Base-by-base conservation (phyloP, 2,113 vertebrate genomes). In the Bubalus kerabau region DNA sequence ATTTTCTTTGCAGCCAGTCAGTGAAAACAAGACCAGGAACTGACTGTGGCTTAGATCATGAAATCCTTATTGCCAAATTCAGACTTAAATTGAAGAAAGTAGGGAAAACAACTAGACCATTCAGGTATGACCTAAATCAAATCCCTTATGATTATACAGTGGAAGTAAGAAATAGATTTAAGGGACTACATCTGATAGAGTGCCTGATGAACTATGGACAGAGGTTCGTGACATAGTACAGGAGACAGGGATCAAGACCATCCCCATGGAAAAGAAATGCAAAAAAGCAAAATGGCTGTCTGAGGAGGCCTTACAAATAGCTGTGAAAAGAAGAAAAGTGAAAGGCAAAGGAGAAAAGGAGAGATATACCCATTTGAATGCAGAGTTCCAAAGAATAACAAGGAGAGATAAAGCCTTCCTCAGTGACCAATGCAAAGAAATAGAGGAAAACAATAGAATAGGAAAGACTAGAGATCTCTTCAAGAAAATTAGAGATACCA, bases 281-380 rank as follows among this genome's bases (percentile, higher is more conserved):
- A 67, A n/a, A 17, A 67, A n/a, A 8, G 15, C 16, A 67, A 67
- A 67, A 67, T 19, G 32, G 7, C 8, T 67, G 30, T n/a, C 62
- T n/a, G 62, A 2, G 32, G 62, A 67, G 62, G 62, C 32, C 16
- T 67, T n/a, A 16, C 7, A n/a, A n/a, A 67, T 19, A n/a, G 62
- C 32, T 67, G 62, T 19, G 16, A n/a, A 64, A 7, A 32, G 28
- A 62, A 32, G 15, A 19, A 32, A 67, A 67, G 15, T 0, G 0
- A n/a, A 67, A n/a, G 3, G 7, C 62, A 67, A 67, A 67, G 32
- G 62, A 67, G 16, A 19, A 67, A 67, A 67, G 62, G 16, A 67
- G 32, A 64, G 62, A n/a, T 67, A 19, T n/a, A 9, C 62, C 7
- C 32, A n/a, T 67, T 17, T 67, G 62, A 67, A n/a, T 67, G 17